Evolutionary conservation across 2,888 invertebrate species (phyloP), one percentile per base, ranked within the genome.

Genomic region (Meliscaeva auricollis): DNA sequence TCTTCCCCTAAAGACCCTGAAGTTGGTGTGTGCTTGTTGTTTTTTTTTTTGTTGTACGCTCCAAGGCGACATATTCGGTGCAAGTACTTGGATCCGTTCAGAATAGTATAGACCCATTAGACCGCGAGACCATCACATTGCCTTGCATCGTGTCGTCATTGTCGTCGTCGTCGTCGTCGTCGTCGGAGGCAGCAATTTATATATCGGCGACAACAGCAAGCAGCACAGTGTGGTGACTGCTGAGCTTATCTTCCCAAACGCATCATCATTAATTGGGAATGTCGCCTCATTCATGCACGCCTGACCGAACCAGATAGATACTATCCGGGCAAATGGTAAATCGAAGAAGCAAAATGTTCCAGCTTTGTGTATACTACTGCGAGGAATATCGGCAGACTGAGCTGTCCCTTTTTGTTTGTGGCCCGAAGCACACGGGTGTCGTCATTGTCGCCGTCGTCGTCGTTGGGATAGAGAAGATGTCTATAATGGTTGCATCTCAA

Each of bases 191-290:
- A 52, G 48, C 32, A n/a, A 35, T 9, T 17, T 38, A n/a, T 9
- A 13, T 13, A 13, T 35, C 41, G 46, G 11, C 46, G 69, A 35
- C 22, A 22, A 48, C 66, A 20, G 46, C 68, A 6, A 5, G 5
- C 0, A 41, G 0, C 17, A 30, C 54, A 54, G 26, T 60, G 52
- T 85, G 76, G 81, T 81, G 85, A 77, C 85, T 84, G 73, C 44
- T 77, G 50, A 73, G 85, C 81, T 85, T 85, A 85, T 85, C 85
- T 85, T 72, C 20, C 48, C 69, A 76, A 76, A 85, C 81, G 81
- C 85, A 85, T 85, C 85, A 81, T 85, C 85, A 85, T 85, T 85
- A 85, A 85, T 85, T 85, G 85, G 76, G 81, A 85, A 85, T 81
- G 85, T 85, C 85, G 85, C 81, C 85, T 76, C 73, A 73, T 85